phyloP scores from a whole-genome alignment of 2,888 invertebrate species.

The Calameuta pallipes region DNA sequence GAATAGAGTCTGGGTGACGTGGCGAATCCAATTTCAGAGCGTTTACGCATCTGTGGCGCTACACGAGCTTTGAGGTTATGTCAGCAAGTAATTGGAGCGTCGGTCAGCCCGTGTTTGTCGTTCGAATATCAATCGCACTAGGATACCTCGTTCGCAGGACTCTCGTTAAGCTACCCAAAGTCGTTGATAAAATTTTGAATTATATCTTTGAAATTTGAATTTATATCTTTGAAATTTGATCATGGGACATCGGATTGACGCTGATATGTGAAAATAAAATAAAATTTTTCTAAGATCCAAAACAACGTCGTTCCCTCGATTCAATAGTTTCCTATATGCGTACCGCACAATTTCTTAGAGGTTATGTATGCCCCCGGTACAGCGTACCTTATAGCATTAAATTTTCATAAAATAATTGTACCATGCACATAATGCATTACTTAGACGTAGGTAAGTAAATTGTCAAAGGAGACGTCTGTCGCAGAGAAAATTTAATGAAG shows the following conservation, averaged over 20 bases:
- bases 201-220: not conserved
- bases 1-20: not conserved
- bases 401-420: not conserved
- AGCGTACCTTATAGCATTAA: not conserved
- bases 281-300: not conserved
- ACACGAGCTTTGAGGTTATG: not conserved
- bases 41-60: not conserved
- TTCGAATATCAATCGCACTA: not conserved
- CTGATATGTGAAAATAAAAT: not conserved
- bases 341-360: not conserved
- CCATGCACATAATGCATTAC: not conserved
- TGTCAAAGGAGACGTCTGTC: not conserved
- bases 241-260: fast-evolving
- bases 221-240: not conserved
- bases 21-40: not conserved
- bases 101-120: not conserved
- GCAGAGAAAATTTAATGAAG: not conserved
- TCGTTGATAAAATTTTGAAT: too few relatives aligned
- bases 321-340: not conserved
- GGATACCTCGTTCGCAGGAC: too few relatives aligned
- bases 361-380: not conserved
- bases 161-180: not conserved
- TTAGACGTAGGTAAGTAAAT: not conserved
- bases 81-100: not conserved
- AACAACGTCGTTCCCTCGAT: not conserved